Base-by-base conservation (phyloP, 2,797 vertebrate species). In the Acridotheres tristis region DNA sequence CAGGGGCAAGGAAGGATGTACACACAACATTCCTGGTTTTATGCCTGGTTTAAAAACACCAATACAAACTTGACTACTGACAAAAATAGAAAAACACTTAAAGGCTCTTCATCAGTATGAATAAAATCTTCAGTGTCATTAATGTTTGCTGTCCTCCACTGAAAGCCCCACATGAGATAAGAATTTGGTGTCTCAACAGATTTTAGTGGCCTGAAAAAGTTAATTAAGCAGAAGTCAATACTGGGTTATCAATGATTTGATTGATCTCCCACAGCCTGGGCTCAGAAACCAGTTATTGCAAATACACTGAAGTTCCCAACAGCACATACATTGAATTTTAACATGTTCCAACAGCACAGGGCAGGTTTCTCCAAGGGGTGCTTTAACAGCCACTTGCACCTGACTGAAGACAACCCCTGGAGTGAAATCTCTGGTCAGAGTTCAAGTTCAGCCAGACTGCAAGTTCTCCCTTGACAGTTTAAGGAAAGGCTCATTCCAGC, bases 111-210 rank as follows among this genome's bases (percentile, higher is more conserved):
- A 58, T 69, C 16, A n/a, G 22, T 4, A 17, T 3, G 14, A 76
- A 75, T 23, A 48, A 48, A 43, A 67, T 4, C 14, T 21, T 13
- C 12, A 47, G 19, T 7, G n/a, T 45, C 29, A 63, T 7, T 30
- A n/a, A 5, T 48, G 42, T 45, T 34, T 57, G 81, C 34, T 40
- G n/a, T 53, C 57, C 59, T 43, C n/a, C 53, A 54, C 7, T 11
- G 12, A 40, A 63, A 72, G 14, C 18, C 1, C 6, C 13, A 3
- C 2, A 10, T 3, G 22, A 63, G 5, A 63, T 0, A 21, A 51
- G 0, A 8, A 80, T 20, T 38, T 7, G 2, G 43, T 8, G 66
- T 8, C 5, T 7, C 22, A n/a, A 18, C 26, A 66, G 20, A 50
- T 42, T 36, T 58, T 12, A 62, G 38, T 8, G 15, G 42, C 42